phyloP scores from a whole-genome alignment of 2,888 invertebrate genomes.

The Celastrina argiolus region DNA sequence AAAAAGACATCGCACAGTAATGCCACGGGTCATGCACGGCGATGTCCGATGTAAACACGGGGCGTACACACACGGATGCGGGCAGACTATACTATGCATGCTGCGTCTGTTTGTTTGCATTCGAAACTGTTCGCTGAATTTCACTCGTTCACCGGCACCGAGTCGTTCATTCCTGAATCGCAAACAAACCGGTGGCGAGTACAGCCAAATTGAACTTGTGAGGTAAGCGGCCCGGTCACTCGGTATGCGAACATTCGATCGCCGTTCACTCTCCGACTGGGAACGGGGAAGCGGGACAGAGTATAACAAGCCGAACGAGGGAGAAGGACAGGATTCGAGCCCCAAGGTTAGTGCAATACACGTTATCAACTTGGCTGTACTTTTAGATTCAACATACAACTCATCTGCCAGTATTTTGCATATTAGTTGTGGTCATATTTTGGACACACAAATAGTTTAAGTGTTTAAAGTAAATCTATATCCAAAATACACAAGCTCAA shows the following conservation, averaged over 20 bases:
- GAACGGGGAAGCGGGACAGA: slow-evolving; percentile 54
- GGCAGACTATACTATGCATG: slow-evolving; percentile 32
- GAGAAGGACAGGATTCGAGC: slow-evolving; percentile 54
- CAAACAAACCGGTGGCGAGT: slow-evolving; percentile 61
- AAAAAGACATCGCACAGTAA: slow-evolving; percentile 75
- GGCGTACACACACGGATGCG: slow-evolving; percentile 68
- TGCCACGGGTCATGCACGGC: slow-evolving; percentile 62
- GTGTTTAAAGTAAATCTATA: not conserved
- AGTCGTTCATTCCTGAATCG: slow-evolving; percentile 53
- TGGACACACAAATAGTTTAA: not conserved
- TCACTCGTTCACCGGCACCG: slow-evolving; percentile 66
- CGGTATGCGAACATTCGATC: slow-evolving; percentile 40
- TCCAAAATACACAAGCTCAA: not conserved
- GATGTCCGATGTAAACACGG: slow-evolving; percentile 49
- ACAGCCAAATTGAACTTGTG: slow-evolving; percentile 66
- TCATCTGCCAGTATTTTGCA: not conserved
- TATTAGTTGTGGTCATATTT: not conserved
- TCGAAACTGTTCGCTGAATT: slow-evolving; percentile 66
- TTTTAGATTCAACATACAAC: slow-evolving; percentile 37
- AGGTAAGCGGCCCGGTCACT: no score
- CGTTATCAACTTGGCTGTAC: slow-evolving; percentile 69
- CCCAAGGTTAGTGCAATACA: slow-evolving; percentile 57
- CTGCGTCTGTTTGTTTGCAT: slow-evolving; percentile 39
- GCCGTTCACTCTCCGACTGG: slow-evolving; percentile 22
- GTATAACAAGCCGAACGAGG: slow-evolving; percentile 38